Evolutionary conservation across 2,888 invertebrate species (phyloP).

Genomic region (Elysia crispata): DNA sequence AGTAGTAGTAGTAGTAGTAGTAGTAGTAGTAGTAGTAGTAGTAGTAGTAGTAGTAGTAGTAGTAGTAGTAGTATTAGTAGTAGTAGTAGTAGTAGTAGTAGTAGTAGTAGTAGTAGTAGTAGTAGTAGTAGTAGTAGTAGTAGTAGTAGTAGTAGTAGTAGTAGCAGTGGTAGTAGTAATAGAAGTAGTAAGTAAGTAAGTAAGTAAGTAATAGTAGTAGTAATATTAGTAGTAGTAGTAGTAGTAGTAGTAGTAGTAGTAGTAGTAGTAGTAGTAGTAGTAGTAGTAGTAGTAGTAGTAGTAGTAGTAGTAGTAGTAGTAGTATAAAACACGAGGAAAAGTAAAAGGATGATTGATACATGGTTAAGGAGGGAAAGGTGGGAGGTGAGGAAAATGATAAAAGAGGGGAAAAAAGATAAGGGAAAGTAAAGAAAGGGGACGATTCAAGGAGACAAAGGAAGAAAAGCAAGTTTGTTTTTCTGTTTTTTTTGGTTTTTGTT

Average conservation of each 20-base stretch:
- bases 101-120: neutral
- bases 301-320: neutral
- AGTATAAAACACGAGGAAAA: neutral
- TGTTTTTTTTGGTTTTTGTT: too few relatives aligned
- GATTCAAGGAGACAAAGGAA: neutral
- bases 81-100: neutral
- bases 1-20: too few relatives aligned
- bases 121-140: neutral
- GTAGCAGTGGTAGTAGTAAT: neutral
- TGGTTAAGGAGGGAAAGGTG: too few relatives aligned
- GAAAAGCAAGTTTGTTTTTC: too few relatives aligned
- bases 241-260: neutral
- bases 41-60: too few relatives aligned
- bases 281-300: conserved; percentile 19
- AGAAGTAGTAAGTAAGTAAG: neutral
- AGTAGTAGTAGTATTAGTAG: neutral
- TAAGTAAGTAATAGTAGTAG: neutral
- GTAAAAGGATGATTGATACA: neutral
- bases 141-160: conserved; percentile 20
- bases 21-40: too few relatives aligned
- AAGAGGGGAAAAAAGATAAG: neutral
- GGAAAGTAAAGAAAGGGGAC: neutral
- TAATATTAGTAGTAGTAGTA: neutral
- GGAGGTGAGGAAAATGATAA: neutral
- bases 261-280: conserved; percentile 17